Conservation (phyloP, 2,888 invertebrate genomes). For the Agonopterix subpropinquella region DNA sequence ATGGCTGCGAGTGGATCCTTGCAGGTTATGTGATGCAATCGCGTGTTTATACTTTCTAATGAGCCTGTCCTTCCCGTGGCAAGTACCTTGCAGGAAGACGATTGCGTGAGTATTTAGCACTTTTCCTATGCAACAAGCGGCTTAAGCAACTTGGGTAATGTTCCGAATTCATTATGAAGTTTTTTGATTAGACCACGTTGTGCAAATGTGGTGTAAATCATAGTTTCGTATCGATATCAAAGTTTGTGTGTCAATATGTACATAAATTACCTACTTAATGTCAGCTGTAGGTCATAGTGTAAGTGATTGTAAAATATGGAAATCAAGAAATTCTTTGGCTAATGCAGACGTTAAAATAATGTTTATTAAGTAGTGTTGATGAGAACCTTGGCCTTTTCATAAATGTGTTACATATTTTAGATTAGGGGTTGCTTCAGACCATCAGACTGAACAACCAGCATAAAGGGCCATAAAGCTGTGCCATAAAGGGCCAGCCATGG, state of each 20-base stretch:
- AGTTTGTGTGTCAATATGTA: constrained; percentile 17
- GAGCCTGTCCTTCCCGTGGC: constrained; percentile 42
- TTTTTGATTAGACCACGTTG: constrained; percentile 2
- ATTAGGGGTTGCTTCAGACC: too few relatives aligned
- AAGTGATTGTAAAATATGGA: constrained; percentile 16
- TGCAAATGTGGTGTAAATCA: constrained; percentile 7
- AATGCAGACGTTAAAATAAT: too few relatives aligned
- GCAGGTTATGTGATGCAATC: constrained; percentile 33
- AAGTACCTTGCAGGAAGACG: constrained; percentile 27
- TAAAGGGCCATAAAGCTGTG: too few relatives aligned
- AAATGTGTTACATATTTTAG: too few relatives aligned
- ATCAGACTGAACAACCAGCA: too few relatives aligned
- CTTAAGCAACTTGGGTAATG: constrained; percentile 7
- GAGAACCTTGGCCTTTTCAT: too few relatives aligned
- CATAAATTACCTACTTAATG: constrained; percentile 12
- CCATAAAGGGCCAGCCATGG: too few relatives aligned
- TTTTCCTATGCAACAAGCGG: constrained; percentile 10
- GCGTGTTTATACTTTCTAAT: constrained; percentile 50
- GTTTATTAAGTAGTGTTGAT: too few relatives aligned
- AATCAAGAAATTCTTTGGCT: constrained; percentile 10
- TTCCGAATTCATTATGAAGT: constrained; percentile 3
- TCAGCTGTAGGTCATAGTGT: constrained; percentile 19
- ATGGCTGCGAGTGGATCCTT: constrained; percentile 11
- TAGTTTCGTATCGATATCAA: constrained; percentile 11
- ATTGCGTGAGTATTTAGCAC: constrained; percentile 32